Evolutionary conservation across 2,888 invertebrate genomes (phyloP), one percentile per base, ranked within the genome.

Genomic region (Dasypogon diadema): DNA sequence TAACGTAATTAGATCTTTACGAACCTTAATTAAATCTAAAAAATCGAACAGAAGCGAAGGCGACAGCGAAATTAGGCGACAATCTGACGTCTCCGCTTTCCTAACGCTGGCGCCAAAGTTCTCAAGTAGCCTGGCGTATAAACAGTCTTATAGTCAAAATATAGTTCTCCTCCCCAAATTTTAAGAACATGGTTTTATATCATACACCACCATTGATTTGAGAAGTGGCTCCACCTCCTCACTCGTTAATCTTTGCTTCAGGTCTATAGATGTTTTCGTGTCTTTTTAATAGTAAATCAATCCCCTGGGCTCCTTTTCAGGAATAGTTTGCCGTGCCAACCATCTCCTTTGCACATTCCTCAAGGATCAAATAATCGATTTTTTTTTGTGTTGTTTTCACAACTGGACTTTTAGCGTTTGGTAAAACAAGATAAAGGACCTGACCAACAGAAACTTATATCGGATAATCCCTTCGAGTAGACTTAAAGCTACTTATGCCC

Each of bases 1-100:
- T 58, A 30, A 58, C 24, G 10, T 22, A 58, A 58, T 58, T 58
- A 58, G 30, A 58, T 26, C 58, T 58, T 58, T 24, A 58, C 58
- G 30, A 16, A n/a, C 2, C 30, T 26, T 58, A 30, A 58, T 58
- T 58, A 10, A 34, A 58, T 8, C 34, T 26, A 30, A 58, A 58
- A 58, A 10, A 24, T 58, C 16, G 10, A 30, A 3, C 58, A 26
- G 12, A 16, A 30, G 26, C 16, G 30, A 30, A 3, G 3, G 30
- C 2, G 58, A 16, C 24, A 10, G 18, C 24, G n/a, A n/a, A 30
- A 8, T 58, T 16, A 58, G 58, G 5, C 58, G 58, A 26, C 58
- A 58, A 58, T 58, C 16, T 58, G 58, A 58, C 58, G 58, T 26
- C 58, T 58, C n/a, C 12, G 24, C 1, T 58, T 0, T 2, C 30